phyloP scores from a whole-genome alignment of 2,113 vertebrate genomes.

The Neoarius graeffei region DNA sequence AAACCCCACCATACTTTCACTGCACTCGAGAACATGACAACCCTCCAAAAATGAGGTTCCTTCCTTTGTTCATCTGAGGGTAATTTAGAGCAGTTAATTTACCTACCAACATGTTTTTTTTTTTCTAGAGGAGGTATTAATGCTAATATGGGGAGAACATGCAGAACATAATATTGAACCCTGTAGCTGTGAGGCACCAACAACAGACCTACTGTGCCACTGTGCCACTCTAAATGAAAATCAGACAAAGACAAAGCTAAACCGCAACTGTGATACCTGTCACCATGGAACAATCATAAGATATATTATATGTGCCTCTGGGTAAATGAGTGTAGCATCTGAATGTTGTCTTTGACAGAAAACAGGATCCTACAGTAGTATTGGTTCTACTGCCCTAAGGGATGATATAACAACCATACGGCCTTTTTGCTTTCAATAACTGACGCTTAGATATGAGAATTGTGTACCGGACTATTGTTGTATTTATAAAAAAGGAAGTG shows the following conservation, averaged over 20 bases:
- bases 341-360: constrained; percentile 21
- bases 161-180: not conserved
- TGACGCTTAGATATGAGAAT: not conserved
- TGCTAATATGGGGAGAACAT: not conserved
- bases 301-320: not conserved
- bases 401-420: constrained; percentile 3
- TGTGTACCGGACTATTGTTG: not conserved
- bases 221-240: constrained; percentile 12
- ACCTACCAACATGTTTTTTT: not conserved
- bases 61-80: not conserved
- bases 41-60: not conserved
- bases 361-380: constrained; percentile 30
- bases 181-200: not conserved
- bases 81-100: not conserved
- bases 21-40: not conserved
- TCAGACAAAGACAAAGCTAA: constrained; percentile 11
- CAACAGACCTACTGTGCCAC: not conserved
- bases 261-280: not conserved
- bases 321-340: constrained; percentile 5
- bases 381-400: constrained; percentile 15
- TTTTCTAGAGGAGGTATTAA: not conserved
- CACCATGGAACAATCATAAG: not conserved
- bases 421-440: constrained; percentile 2
- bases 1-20: too few species aligned
- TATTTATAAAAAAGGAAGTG: constrained; percentile 1